Evolutionary conservation across 2,888 invertebrate species (phyloP).

Genomic region (Amiota communis): DNA sequence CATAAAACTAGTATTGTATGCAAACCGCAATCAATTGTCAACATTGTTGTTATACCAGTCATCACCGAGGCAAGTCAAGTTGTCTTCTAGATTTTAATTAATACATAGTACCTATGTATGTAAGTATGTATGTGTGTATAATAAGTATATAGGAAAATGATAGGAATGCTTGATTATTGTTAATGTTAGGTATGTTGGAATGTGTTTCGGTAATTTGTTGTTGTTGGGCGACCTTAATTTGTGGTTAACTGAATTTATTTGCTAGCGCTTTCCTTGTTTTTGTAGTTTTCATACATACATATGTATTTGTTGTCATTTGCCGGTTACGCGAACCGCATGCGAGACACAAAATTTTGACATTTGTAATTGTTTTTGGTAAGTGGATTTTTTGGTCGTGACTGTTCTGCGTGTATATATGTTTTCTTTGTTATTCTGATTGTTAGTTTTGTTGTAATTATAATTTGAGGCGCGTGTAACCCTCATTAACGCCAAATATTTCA

Average conservation of each 20-base stretch:
- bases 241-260: conserved; percentile 18
- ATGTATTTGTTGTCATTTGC: too few relatives aligned
- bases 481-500: conserved; percentile 55
- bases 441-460: conserved; percentile 26
- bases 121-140: too few relatives aligned
- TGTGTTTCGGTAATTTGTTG: neutral
- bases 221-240: conserved; percentile 43
- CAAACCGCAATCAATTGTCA: conserved; percentile 1
- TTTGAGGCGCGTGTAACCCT: conserved; percentile 33
- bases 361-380: conserved; percentile 34
- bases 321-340: too few relatives aligned
- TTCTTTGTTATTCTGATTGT: neutral
- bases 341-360: conserved; percentile 30
- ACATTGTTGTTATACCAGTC: conserved; percentile 27
- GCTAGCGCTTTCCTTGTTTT: neutral
- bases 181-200: conserved; percentile 32
- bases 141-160: too few relatives aligned
- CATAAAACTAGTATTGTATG: neutral
- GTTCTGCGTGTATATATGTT: neutral
- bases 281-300: too few relatives aligned
- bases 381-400: neutral
- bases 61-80: neutral
- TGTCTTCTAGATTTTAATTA: conserved; percentile 57
- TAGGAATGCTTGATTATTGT: conserved; percentile 32
- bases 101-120: conserved; percentile 58